These are phyloP conservation scores for Mythimna albipuncta DNA, from an alignment of 2,888 invertebrate species.

Conservation along the genomic window DNA sequence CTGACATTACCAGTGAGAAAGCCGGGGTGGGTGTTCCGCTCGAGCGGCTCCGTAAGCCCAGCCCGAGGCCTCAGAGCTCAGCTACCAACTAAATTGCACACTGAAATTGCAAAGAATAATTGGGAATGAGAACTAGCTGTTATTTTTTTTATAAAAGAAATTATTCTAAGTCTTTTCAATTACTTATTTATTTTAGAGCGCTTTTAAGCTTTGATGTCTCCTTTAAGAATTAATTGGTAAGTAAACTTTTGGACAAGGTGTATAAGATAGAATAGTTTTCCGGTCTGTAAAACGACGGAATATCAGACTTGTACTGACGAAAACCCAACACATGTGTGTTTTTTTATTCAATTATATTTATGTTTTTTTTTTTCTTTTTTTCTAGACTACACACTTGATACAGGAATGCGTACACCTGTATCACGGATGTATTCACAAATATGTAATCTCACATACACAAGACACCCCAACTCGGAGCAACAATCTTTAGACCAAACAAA, in stretches of 20 bases:
- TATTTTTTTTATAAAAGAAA: conserved; percentile 4
- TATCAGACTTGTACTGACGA: too few relatives aligned
- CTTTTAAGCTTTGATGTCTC: background rate
- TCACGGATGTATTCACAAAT: too few relatives aligned
- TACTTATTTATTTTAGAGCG: background rate
- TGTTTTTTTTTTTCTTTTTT: too few relatives aligned
- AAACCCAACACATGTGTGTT: too few relatives aligned
- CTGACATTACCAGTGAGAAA: conserved; percentile 65
- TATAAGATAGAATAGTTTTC: too few relatives aligned
- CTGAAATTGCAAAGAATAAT: conserved; percentile 44
- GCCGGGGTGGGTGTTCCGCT: conserved; percentile 65
- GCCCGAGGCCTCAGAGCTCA: conserved; percentile 30
- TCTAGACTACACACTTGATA: too few relatives aligned
- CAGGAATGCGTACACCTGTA: too few relatives aligned
- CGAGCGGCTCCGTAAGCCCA: conserved; percentile 60
- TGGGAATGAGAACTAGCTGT: conserved; percentile 15
- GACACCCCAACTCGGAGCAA: too few relatives aligned
- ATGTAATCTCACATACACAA: too few relatives aligned
- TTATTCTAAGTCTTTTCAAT: background rate
- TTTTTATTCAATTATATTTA: too few relatives aligned
- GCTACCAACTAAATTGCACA: conserved; percentile 59
- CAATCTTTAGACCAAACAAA: too few relatives aligned
- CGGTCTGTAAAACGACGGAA: too few relatives aligned
- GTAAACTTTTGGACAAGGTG: background rate
- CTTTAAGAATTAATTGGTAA: background rate